phyloP scores from a whole-genome alignment of 2,888 invertebrate genomes.

The Tricholauxania praeusta region DNA sequence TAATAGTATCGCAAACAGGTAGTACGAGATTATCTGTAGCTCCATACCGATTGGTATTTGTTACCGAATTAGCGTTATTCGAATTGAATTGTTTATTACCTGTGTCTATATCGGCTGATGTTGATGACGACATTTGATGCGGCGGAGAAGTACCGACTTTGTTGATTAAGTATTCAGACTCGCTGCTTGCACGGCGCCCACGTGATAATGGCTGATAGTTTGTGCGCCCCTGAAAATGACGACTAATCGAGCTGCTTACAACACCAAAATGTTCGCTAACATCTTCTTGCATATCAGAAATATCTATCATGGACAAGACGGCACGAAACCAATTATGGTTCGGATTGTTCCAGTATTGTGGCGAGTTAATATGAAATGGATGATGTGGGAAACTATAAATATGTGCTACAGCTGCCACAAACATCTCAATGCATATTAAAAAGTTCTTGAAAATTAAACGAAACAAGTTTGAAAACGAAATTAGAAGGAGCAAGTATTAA shows the following conservation, averaged over 20 bases:
- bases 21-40: constrained; percentile 59
- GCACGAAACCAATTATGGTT: constrained; percentile 77
- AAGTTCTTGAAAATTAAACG: constrained; percentile 80
- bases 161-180: constrained; percentile 65
- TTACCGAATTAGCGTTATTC: constrained; percentile 46
- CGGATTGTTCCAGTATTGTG: constrained; percentile 70
- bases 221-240: constrained; percentile 81
- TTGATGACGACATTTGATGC: constrained; percentile 10
- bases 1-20: constrained; percentile 49
- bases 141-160: constrained; percentile 46
- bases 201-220: constrained; percentile 79
- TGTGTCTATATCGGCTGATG: constrained; percentile 46
- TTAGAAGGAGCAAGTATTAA: background rate
- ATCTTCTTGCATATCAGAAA: constrained; percentile 94
- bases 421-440: constrained; percentile 98
- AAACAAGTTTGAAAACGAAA: background rate
- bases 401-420: constrained; percentile 94
- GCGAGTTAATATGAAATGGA: constrained; percentile 78
- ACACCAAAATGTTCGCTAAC: constrained; percentile 93
- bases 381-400: constrained; percentile 96
- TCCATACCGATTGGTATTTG: constrained; percentile 57
- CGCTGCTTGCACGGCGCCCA: constrained; percentile 74
- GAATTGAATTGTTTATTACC: constrained; percentile 51
- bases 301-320: constrained; percentile 94
- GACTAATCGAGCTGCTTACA: constrained; percentile 83